Percentiles rank a stretch among this genome's conserved stretches.
Evolutionary conservation across 2,888 invertebrate species (phyloP).

Genomic region (Agrotis ipsilon): DNA sequence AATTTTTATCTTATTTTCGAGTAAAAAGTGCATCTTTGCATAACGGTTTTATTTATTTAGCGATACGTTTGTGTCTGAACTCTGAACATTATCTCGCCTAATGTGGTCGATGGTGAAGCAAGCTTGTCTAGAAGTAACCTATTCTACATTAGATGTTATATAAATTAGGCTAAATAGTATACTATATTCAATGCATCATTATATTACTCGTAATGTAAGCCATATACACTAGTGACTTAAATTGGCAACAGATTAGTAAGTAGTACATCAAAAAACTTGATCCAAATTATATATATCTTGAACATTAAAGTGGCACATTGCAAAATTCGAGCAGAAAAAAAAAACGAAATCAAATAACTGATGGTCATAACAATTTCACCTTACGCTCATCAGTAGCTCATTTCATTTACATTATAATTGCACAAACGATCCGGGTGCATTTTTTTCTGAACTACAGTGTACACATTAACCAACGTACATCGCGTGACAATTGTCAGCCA

Average conservation of each 20-base stretch:
- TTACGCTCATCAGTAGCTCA: constrained; percentile 57
- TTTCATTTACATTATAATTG: constrained; percentile 65
- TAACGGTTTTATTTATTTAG: too few species aligned
- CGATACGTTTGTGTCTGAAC: too few species aligned
- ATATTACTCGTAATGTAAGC: neutral
- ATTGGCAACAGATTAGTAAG: constrained; percentile 16
- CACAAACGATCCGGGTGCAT: constrained; percentile 52
- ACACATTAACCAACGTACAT: constrained; percentile 52
- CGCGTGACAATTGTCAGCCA: constrained; percentile 77
- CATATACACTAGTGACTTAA: neutral
- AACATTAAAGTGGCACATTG: constrained; percentile 34
- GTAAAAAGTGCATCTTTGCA: too few species aligned
- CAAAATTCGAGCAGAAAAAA: constrained; percentile 16
- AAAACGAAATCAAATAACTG: constrained; percentile 40
- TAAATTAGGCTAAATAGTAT: too few species aligned
- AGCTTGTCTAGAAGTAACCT: too few species aligned
- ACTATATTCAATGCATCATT: neutral
- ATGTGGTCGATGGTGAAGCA: too few species aligned
- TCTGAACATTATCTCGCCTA: too few species aligned
- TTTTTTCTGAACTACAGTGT: constrained; percentile 61
- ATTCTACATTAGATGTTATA: too few species aligned
- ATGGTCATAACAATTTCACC: constrained; percentile 56
- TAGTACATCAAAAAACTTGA: constrained; percentile 21
- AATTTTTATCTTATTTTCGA: too few species aligned
- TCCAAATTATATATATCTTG: constrained; percentile 28